phyloP scores from a whole-genome alignment of 2,797 vertebrate genomes.

The Periparus ater region DNA sequence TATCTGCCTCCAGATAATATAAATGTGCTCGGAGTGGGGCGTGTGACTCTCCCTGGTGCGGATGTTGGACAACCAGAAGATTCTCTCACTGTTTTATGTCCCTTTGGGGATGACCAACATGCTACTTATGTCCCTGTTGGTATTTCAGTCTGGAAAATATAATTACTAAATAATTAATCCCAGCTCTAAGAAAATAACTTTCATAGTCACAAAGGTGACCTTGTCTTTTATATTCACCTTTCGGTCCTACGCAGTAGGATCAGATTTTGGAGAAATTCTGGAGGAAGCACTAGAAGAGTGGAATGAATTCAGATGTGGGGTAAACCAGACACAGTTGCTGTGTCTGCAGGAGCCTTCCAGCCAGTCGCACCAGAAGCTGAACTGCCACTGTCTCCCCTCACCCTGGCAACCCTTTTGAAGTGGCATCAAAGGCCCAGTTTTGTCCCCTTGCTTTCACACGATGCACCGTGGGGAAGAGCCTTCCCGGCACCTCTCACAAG shows the following conservation, averaged over 20 bases:
- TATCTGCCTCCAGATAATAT: conserved; percentile 21
- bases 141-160: conserved; percentile 44
- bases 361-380: neutral
- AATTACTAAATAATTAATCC: conserved; percentile 69
- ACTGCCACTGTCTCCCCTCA: neutral
- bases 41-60: neutral
- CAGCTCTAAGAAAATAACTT: conserved; percentile 57
- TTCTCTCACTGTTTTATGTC: conserved; percentile 44
- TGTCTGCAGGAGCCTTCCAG: neutral
- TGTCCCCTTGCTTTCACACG: neutral
- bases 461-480: neutral
- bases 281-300: neutral
- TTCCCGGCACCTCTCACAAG: neutral
- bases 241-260: neutral
- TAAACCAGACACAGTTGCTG: neutral
- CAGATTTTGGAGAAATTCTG: neutral
- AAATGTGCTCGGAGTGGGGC: neutral
- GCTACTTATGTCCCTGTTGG: neutral
- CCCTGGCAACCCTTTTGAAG: neutral
- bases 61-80: conserved; percentile 52
- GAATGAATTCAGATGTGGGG: neutral
- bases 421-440: neutral
- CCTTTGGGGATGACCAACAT: conserved; percentile 11
- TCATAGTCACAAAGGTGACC: conserved; percentile 46
- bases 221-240: conserved; percentile 53